Conservation (phyloP, 1,140 invertebrate genomes). For the Hirudo medicinalis region DNA sequence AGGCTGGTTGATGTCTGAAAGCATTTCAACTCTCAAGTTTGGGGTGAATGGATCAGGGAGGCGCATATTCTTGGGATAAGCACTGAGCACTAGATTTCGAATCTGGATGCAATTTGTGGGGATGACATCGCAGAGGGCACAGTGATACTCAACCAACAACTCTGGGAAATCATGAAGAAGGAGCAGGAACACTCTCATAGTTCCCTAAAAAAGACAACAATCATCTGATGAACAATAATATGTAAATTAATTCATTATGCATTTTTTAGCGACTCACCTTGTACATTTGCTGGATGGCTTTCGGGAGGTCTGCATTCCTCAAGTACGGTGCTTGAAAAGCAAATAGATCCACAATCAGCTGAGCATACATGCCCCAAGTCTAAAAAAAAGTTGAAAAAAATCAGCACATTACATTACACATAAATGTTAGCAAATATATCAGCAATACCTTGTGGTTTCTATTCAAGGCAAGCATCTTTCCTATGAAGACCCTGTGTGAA, state of each 20-base stretch:
- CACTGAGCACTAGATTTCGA: slow-evolving; percentile 91
- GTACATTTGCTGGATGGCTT: slow-evolving; percentile 81
- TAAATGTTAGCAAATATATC: background rate
- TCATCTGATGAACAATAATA: background rate
- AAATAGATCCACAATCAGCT: slow-evolving; percentile 85
- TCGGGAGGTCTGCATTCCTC: slow-evolving; percentile 83
- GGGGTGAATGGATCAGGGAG: slow-evolving; percentile 95
- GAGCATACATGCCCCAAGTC: slow-evolving; percentile 52
- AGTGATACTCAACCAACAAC: slow-evolving; percentile 96
- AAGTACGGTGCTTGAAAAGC: slow-evolving; percentile 92
- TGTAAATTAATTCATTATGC: background rate
- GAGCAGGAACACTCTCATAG: slow-evolving; percentile 82
- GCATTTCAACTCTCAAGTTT: slow-evolving; percentile 78
- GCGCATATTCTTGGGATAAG: slow-evolving; percentile 92
- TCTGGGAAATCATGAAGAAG: slow-evolving; percentile 97
- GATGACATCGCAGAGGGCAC: slow-evolving; percentile 97
- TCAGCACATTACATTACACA: background rate
- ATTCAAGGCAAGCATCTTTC: slow-evolving; percentile 75
- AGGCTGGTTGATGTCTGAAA: slow-evolving; percentile 63
- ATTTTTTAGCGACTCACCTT: slow-evolving; percentile 42
- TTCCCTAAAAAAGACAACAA: slow-evolving; percentile 52
- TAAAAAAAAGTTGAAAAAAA: slow-evolving; percentile 26
- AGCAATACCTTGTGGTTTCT: slow-evolving; percentile 47
- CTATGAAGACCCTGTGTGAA: slow-evolving; percentile 88
- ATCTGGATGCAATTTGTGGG: slow-evolving; percentile 98